A percentile compares a stretch with the other conserved stretches of the same genome.
phyloP scores from a whole-genome alignment of 1,140 invertebrate genomes.

The Trinorchestia longiramus region DNA sequence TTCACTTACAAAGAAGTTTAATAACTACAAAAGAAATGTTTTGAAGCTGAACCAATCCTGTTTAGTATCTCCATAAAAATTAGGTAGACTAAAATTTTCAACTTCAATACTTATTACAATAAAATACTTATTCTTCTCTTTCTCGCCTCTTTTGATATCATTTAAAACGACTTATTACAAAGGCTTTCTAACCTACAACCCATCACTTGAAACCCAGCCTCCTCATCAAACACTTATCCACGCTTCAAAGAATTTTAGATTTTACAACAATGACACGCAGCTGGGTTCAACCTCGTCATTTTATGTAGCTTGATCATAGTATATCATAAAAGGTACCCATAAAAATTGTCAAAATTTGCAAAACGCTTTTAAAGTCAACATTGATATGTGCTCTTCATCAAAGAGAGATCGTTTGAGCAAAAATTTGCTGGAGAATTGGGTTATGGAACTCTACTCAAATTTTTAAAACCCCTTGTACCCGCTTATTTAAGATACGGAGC shows the following conservation, averaged over 20 bases:
- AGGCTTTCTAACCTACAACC: not conserved
- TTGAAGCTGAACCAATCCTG: not conserved
- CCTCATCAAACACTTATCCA: not conserved
- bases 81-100: not conserved
- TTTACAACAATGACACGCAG: not conserved
- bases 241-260: not conserved
- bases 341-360: not conserved
- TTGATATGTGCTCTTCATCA: not conserved
- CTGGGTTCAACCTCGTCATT: not conserved
- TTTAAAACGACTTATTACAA: not conserved
- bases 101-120: not conserved
- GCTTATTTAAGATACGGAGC: not conserved
- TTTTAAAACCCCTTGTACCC: not conserved
- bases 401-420: not conserved
- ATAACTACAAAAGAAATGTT: not conserved
- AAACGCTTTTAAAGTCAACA: not conserved
- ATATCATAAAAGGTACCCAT: not conserved
- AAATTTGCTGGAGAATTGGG: not conserved
- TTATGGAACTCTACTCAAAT: not conserved
- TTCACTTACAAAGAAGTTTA: not conserved
- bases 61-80: not conserved
- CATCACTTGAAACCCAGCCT: not conserved
- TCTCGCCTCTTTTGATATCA: not conserved
- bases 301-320: not conserved
- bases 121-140: not conserved